Conservation (phyloP, 2,113 vertebrate genomes). For the Loxodonta africana region DNA sequence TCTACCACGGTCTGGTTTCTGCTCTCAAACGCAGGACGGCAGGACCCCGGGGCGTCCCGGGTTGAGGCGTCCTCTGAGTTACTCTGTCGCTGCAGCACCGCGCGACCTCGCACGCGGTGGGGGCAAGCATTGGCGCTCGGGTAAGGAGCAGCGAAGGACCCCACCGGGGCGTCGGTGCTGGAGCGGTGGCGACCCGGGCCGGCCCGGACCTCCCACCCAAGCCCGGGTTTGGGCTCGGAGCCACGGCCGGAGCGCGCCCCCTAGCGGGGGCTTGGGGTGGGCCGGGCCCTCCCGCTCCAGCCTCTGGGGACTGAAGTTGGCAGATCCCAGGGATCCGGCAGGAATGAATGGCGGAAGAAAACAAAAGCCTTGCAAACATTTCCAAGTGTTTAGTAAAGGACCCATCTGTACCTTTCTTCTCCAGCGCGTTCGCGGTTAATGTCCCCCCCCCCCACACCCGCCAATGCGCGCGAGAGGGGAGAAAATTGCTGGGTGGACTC, state of each 20-base stretch:
- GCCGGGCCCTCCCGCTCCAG: constrained; percentile 50
- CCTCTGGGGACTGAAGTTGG: constrained; percentile 74
- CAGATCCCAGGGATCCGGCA: constrained; percentile 72
- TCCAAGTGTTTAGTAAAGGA: constrained; percentile 84
- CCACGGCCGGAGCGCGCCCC: constrained; percentile 79
- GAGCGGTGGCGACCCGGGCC: neutral
- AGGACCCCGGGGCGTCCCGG: neutral
- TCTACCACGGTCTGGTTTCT: constrained; percentile 45
- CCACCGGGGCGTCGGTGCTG: neutral
- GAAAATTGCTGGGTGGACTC: constrained; percentile 79
- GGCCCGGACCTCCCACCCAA: neutral
- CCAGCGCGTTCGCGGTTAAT: constrained; percentile 74
- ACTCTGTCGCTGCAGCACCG: neutral
- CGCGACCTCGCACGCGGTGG: neutral
- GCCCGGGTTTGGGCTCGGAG: constrained; percentile 23
- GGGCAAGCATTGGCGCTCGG: neutral
- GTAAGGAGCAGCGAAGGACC: neutral
- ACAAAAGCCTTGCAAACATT: constrained; percentile 84
- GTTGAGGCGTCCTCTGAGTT: neutral
- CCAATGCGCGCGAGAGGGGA: constrained; percentile 50
- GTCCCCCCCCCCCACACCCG: constrained; percentile 32
- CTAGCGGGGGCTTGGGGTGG: constrained; percentile 71
- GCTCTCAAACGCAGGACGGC: constrained; percentile 1
- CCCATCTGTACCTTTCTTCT: constrained; percentile 83
- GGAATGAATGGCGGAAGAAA: constrained; percentile 80